Evolutionary conservation across 2,888 invertebrate genomes (phyloP).

Genomic region (Mechanitis mazaeus): DNA sequence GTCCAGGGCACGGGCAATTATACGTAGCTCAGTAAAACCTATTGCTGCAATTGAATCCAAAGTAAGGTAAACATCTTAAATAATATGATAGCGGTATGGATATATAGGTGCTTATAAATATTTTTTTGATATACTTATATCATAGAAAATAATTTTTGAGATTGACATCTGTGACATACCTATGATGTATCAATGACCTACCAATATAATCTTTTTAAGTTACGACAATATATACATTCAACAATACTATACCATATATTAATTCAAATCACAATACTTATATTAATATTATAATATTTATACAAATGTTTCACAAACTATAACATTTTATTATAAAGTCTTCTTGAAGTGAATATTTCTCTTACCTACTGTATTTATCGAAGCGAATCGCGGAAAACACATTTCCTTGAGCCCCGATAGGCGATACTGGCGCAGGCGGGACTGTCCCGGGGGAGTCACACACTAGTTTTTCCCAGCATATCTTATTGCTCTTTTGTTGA

Average conservation of each 20-base stretch:
- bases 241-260: too few species aligned
- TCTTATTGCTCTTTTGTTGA: constrained; percentile 77
- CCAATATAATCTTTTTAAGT: too few species aligned
- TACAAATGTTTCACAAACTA: too few species aligned
- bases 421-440: constrained; percentile 43
- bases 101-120: background rate
- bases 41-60: constrained; percentile 44
- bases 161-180: too few species aligned
- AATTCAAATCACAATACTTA: too few species aligned
- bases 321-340: background rate
- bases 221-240: too few species aligned
- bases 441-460: constrained; percentile 62
- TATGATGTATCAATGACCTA: too few species aligned
- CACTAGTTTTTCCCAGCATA: constrained; percentile 77
- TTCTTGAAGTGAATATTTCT: constrained; percentile 27
- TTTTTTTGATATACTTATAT: too few species aligned
- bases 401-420: constrained; percentile 48
- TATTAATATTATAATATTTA: too few species aligned
- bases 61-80: constrained; percentile 27
- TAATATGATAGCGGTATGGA: background rate
- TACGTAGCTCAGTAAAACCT: constrained; percentile 56
- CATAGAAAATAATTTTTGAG: too few species aligned
- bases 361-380: constrained; percentile 26
- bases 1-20: constrained; percentile 64
- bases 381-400: constrained; percentile 35